phyloP scores from a whole-genome alignment of 2,797 vertebrate genomes.

The Crocidura indochinensis region DNA sequence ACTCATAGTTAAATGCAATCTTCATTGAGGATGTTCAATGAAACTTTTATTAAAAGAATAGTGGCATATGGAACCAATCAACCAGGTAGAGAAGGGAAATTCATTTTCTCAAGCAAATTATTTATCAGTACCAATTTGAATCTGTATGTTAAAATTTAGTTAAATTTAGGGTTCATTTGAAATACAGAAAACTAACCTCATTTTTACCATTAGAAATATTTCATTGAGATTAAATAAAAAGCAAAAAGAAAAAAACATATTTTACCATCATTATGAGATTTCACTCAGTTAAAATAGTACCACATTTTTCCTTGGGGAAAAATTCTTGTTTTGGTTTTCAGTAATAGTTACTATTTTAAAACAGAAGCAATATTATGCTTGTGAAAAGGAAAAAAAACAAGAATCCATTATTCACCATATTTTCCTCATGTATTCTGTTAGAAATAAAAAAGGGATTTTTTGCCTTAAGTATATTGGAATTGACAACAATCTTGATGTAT shows the following conservation, averaged over 20 bases:
- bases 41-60: not conserved
- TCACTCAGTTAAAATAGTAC: slow-evolving; percentile 71
- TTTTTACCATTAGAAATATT: slow-evolving; percentile 67
- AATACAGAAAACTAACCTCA: not conserved
- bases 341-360: slow-evolving; percentile 50
- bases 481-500: slow-evolving; percentile 62
- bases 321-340: not conserved
- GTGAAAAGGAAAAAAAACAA: not conserved
- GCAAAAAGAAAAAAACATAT: slow-evolving; percentile 59
- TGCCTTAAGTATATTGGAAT: slow-evolving; percentile 72
- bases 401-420: slow-evolving; percentile 71
- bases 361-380: slow-evolving; percentile 60
- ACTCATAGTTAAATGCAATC: not conserved
- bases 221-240: slow-evolving; percentile 59
- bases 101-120: slow-evolving; percentile 10
- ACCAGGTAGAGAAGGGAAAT: not conserved
- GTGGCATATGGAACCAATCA: not conserved
- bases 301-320: slow-evolving; percentile 8
- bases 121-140: not conserved
- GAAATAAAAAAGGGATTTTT: slow-evolving; percentile 68
- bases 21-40: not conserved
- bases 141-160: slow-evolving; percentile 23
- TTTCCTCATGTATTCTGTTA: slow-evolving; percentile 62
- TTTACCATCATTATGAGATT: slow-evolving; percentile 74
- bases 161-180: slow-evolving; percentile 25